phyloP scores from a whole-genome alignment of 2,888 invertebrate species.

The Pandemis corylana region DNA sequence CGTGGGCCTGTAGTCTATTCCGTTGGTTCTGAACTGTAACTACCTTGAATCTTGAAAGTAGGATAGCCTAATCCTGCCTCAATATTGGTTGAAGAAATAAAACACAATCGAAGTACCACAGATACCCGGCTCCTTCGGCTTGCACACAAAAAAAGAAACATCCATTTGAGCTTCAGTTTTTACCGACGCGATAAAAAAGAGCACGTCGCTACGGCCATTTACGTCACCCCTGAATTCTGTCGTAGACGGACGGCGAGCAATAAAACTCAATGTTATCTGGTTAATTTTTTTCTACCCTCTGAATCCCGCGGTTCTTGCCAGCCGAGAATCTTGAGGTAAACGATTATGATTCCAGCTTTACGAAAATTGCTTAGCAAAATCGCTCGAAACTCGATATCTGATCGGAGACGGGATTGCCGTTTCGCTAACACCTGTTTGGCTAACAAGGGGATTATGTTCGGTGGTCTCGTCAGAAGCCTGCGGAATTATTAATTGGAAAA shows the following conservation, averaged over 20 bases:
- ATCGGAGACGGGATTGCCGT: slow-evolving; percentile 25
- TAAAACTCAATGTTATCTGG: slow-evolving; percentile 74
- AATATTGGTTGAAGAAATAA: slow-evolving; percentile 4
- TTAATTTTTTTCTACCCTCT: slow-evolving; percentile 68
- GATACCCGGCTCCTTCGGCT: slow-evolving; percentile 23
- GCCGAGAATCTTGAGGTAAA: slow-evolving; percentile 44
- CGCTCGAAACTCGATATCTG: slow-evolving; percentile 53
- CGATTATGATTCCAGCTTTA: slow-evolving; percentile 58
- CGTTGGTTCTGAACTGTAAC: background rate
- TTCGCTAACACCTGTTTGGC: slow-evolving; percentile 39
- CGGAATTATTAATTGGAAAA: slow-evolving; percentile 15
- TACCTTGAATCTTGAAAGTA: background rate
- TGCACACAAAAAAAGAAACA: slow-evolving; percentile 34
- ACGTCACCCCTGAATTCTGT: slow-evolving; percentile 66
- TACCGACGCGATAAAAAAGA: slow-evolving; percentile 54
- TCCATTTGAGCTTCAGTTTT: slow-evolving; percentile 28
- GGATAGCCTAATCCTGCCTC: background rate
- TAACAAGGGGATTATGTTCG: slow-evolving; percentile 37
- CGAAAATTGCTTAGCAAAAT: slow-evolving; percentile 51
- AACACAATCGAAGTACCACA: slow-evolving; percentile 17
- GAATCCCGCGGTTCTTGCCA: slow-evolving; percentile 51
- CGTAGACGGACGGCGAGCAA: slow-evolving; percentile 65
- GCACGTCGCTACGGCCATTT: slow-evolving; percentile 57
- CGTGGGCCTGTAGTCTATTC: no score
- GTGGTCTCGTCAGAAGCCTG: slow-evolving; percentile 8